Evolutionary conservation across 2,888 invertebrate species (phyloP).

Genomic region (Didymodactylos carnosus): DNA sequence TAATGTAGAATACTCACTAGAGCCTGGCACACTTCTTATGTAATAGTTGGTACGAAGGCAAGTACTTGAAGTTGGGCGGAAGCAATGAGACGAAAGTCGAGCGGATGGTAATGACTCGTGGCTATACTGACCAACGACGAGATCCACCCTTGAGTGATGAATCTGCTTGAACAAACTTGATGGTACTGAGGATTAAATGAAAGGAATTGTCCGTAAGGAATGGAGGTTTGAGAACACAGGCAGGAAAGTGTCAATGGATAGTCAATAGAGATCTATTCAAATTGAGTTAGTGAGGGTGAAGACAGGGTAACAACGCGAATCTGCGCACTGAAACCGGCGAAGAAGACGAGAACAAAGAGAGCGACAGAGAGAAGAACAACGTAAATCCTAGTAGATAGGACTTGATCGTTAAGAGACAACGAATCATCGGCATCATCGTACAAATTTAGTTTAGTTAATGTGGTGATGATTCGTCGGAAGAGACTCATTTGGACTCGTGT

Average conservation of each 20-base stretch:
- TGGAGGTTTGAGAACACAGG: neutral
- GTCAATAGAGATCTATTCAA: neutral
- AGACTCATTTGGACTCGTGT: too few species aligned
- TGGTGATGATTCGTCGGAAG: too few species aligned
- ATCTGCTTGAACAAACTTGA: neutral
- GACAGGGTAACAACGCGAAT: neutral
- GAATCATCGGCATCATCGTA: neutral
- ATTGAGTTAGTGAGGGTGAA: neutral
- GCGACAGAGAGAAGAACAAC: neutral
- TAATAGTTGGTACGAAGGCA: too few species aligned
- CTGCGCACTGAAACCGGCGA: neutral
- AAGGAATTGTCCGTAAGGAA: neutral
- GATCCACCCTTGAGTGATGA: neutral
- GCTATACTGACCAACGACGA: neutral
- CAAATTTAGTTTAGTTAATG: neutral
- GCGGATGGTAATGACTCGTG: neutral
- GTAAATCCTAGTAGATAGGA: neutral
- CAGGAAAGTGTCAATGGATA: neutral
- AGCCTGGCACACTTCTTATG: too few species aligned
- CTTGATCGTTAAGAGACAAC: neutral
- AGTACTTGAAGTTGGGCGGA: neutral
- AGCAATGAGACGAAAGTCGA: neutral
- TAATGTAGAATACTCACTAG: too few species aligned
- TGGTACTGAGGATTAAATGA: neutral
- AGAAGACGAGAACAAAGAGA: neutral